These are phyloP conservation scores for Lucilia sericata DNA, from an alignment of 1,140 invertebrate genomes.

Conservation along the genomic window DNA sequence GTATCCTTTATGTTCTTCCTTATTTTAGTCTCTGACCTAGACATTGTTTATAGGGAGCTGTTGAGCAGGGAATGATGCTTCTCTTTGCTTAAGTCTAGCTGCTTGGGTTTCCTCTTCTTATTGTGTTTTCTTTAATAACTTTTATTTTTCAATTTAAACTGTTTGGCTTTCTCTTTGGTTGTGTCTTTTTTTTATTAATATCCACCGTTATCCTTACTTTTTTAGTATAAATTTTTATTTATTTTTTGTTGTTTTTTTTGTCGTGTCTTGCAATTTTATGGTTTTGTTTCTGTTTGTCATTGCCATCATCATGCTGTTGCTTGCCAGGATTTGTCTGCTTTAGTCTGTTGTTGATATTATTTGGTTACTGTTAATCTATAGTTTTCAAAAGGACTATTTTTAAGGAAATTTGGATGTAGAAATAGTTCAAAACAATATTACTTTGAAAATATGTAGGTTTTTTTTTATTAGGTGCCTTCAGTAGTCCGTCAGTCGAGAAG, in stretches of 20 bases:
- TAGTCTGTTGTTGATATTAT: too few species aligned
- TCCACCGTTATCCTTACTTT: background rate
- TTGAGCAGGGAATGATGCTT: background rate
- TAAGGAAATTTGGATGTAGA: too few species aligned
- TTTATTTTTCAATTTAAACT: conserved; percentile 44
- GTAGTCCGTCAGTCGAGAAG: too few species aligned
- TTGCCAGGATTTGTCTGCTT: too few species aligned
- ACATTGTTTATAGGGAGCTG: background rate
- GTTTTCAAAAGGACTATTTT: too few species aligned
- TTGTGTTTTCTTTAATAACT: background rate
- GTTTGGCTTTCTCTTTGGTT: background rate
- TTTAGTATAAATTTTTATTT: background rate
- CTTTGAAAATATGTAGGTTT: too few species aligned
- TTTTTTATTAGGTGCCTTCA: too few species aligned
- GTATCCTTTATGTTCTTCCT: too few species aligned
- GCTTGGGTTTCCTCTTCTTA: background rate
- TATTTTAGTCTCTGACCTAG: conserved; percentile 17
- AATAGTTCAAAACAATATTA: too few species aligned
- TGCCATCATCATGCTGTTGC: background rate
- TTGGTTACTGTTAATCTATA: too few species aligned
- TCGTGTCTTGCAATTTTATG: conserved; percentile 46
- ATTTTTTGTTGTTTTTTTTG: background rate
- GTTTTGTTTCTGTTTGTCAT: conserved; percentile 50
- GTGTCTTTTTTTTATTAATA: background rate
- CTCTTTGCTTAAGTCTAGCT: background rate